These are phyloP conservation scores for Enoplosus armatus DNA, from an alignment of 2,797 vertebrate genomes.

Conservation along the genomic window DNA sequence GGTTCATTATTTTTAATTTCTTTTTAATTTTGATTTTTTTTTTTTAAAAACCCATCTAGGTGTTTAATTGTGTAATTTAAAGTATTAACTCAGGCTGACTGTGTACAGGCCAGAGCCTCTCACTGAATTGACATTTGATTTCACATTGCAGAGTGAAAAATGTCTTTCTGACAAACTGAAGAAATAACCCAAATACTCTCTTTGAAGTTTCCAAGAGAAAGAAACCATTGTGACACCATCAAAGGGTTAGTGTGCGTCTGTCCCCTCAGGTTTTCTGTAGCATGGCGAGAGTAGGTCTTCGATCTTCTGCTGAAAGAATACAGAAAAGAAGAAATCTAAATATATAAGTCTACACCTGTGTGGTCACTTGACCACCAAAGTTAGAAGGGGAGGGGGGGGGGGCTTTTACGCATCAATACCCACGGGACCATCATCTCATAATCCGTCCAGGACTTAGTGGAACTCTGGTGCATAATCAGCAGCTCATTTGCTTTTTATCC, in stretches of 20 bases:
- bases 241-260: slow-evolving; percentile 45
- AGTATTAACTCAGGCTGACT: slow-evolving; percentile 17
- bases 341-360: slow-evolving; percentile 26
- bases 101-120: slow-evolving; percentile 9
- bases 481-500: slow-evolving; percentile 64
- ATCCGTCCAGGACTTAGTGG: slow-evolving; percentile 45
- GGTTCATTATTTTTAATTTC: background rate
- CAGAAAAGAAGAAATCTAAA: slow-evolving; percentile 14
- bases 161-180: slow-evolving; percentile 47
- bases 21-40: no score
- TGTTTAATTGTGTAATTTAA: no score
- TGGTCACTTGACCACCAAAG: slow-evolving; percentile 39
- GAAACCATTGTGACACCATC: slow-evolving; percentile 55
- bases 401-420: background rate
- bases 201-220: slow-evolving; percentile 67
- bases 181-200: slow-evolving; percentile 51
- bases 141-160: slow-evolving; percentile 50
- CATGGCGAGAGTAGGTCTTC: slow-evolving; percentile 25
- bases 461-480: slow-evolving; percentile 56
- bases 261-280: slow-evolving; percentile 43
- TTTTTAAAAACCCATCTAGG: no score
- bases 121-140: slow-evolving; percentile 50
- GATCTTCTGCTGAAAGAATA: no score
- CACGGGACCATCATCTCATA: slow-evolving; percentile 43
- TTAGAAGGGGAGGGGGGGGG: background rate